These are phyloP conservation scores for Notolabrus celidotus DNA, from an alignment of 2,797 vertebrate species.

Conservation along the genomic window DNA sequence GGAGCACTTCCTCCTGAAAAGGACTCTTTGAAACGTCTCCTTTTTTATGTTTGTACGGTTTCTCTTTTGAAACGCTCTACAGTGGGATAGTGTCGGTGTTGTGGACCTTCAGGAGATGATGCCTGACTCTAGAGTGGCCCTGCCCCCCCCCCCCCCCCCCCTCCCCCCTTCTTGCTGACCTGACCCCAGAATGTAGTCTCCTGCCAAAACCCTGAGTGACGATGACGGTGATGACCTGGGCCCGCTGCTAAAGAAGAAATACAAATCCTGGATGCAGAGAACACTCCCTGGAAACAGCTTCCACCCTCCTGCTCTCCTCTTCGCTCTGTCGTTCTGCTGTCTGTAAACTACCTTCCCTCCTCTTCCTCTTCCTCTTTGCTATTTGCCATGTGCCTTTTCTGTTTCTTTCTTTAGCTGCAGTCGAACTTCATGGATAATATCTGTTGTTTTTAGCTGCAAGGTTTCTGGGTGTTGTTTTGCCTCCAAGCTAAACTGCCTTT, in stretches of 20 bases:
- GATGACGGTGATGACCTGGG: conserved; percentile 36
- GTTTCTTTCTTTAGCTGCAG: conserved; percentile 35
- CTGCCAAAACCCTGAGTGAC: conserved; percentile 71
- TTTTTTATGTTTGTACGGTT: conserved; percentile 65
- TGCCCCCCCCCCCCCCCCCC: conserved; percentile 16
- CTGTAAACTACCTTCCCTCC: background rate
- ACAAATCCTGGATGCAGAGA: conserved; percentile 27
- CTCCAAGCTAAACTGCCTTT: conserved; percentile 66
- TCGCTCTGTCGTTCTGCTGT: background rate
- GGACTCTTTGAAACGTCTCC: too few relatives aligned
- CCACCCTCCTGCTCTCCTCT: conserved; percentile 18
- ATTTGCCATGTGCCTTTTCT: conserved; percentile 77
- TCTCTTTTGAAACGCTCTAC: conserved; percentile 38
- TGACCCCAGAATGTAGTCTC: conserved; percentile 83
- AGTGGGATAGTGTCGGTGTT: conserved; percentile 43
- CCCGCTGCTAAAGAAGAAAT: conserved; percentile 78
- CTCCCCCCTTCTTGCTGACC: conserved; percentile 45
- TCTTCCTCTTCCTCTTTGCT: conserved; percentile 30
- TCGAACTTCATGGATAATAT: background rate
- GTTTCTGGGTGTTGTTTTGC: conserved; percentile 26
- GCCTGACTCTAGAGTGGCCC: conserved; percentile 44
- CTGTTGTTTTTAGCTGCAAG: background rate
- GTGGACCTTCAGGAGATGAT: conserved; percentile 65
- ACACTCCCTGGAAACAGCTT: conserved; percentile 25
- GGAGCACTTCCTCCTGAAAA: conserved; percentile 85